Percentiles rank a stretch among this genome's conserved stretches.
phyloP scores from a whole-genome alignment of 2,113 vertebrate species.

The Pelobates fuscus region DNA sequence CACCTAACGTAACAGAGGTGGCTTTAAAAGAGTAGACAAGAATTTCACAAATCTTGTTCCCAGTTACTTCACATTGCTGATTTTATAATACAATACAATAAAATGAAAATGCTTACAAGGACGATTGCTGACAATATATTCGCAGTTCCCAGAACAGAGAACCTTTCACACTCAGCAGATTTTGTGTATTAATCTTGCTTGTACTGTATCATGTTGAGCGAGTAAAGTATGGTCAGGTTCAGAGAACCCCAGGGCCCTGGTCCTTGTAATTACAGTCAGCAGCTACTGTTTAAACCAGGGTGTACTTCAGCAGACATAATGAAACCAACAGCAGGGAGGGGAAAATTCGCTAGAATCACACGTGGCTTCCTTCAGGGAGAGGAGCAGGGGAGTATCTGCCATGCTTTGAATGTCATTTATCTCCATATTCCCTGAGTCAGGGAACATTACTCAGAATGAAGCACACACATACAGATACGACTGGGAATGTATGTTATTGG shows the following conservation, averaged over 20 bases:
- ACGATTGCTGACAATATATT: background rate
- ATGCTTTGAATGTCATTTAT: background rate
- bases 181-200: slow-evolving; percentile 5
- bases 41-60: too few relatives aligned
- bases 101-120: background rate
- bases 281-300: background rate
- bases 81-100: too few relatives aligned
- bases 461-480: background rate
- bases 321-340: slow-evolving; percentile 1
- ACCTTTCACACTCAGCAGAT: background rate
- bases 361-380: background rate
- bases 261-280: slow-evolving; percentile 15
- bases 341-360: background rate
- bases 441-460: background rate
- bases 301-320: background rate
- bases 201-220: background rate
- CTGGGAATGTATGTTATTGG: too few relatives aligned
- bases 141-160: background rate
- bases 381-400: background rate
- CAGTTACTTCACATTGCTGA: too few relatives aligned
- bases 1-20: too few relatives aligned
- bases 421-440: background rate
- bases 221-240: background rate
- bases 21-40: too few relatives aligned
- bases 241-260: slow-evolving; percentile 4